These are phyloP conservation scores for Apodemia duryi DNA, from an alignment of 2,888 invertebrate genomes.

Conservation along the genomic window DNA sequence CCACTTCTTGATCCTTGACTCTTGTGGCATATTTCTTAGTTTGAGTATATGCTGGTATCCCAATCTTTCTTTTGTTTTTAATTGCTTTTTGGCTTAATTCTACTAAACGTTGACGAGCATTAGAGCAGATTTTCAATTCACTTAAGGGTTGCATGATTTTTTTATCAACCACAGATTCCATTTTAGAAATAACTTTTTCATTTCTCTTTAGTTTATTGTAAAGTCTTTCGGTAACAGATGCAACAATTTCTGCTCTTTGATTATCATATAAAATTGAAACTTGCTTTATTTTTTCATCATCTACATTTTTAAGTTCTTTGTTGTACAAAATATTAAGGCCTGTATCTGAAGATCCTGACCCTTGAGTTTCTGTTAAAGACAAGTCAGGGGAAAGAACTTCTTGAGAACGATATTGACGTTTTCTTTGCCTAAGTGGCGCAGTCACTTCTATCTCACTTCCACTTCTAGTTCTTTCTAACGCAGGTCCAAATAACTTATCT, in stretches of 20 bases:
- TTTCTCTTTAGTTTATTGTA: slow-evolving; percentile 79
- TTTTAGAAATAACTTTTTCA: slow-evolving; percentile 66
- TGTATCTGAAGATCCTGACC: slow-evolving; percentile 34
- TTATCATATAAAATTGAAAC: slow-evolving; percentile 59
- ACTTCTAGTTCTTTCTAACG: slow-evolving; percentile 65
- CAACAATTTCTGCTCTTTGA: slow-evolving; percentile 83
- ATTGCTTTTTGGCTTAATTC: slow-evolving; percentile 81
- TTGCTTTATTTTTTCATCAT: slow-evolving; percentile 43
- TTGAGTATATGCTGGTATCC: slow-evolving; percentile 78
- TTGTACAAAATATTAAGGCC: slow-evolving; percentile 43
- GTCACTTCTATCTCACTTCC: slow-evolving; percentile 61
- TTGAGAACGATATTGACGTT: slow-evolving; percentile 68
- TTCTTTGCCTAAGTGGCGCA: slow-evolving; percentile 58
- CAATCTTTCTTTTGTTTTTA: slow-evolving; percentile 69
- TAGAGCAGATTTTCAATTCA: slow-evolving; percentile 78
- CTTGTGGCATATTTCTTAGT: slow-evolving; percentile 71
- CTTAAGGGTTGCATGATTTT: slow-evolving; percentile 66
- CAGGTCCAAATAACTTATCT: slow-evolving; percentile 60
- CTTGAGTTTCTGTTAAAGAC: slow-evolving; percentile 33
- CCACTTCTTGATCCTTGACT: slow-evolving; percentile 79
- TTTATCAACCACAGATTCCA: slow-evolving; percentile 60
- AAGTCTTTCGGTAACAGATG: slow-evolving; percentile 84
- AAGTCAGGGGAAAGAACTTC: slow-evolving; percentile 58
- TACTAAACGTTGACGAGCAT: slow-evolving; percentile 77
- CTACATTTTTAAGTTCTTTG: slow-evolving; percentile 36